phyloP scores from a whole-genome alignment of 2,888 invertebrate species.

The Nemapogon koenigi region DNA sequence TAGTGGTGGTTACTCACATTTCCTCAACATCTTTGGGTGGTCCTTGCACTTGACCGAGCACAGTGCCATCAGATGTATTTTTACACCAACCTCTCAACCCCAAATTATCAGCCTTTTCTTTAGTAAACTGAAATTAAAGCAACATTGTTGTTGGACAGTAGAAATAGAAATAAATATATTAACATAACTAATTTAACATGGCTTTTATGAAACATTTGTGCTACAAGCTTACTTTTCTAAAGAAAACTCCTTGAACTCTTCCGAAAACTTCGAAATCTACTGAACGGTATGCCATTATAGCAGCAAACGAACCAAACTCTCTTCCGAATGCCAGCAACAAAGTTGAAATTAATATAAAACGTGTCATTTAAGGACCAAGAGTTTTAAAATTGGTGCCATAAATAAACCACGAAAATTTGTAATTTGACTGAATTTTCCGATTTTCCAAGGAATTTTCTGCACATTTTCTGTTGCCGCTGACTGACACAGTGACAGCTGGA shows the following conservation, averaged over 20 bases:
- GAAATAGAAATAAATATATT: not conserved
- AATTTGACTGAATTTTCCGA: too few relatives aligned
- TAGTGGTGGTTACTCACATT: conserved; percentile 67
- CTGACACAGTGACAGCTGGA: too few relatives aligned
- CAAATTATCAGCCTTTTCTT: conserved; percentile 67
- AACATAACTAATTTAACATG: not conserved
- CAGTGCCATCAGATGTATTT: conserved; percentile 73
- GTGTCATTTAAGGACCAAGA: too few relatives aligned
- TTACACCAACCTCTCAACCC: conserved; percentile 76
- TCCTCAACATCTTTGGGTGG: conserved; percentile 58
- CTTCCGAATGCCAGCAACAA: too few relatives aligned
- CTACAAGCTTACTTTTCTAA: conserved; percentile 57
- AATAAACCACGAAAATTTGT: too few relatives aligned
- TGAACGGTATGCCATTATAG: conserved; percentile 29
- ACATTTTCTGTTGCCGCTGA: too few relatives aligned
- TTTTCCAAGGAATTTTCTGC: too few relatives aligned
- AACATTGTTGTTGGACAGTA: conserved; percentile 1
- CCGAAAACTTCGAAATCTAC: conserved; percentile 69
- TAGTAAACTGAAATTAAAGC: conserved; percentile 63
- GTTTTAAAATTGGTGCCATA: too few relatives aligned
- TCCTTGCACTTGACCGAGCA: conserved; percentile 73
- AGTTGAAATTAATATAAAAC: too few relatives aligned
- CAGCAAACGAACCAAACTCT: conserved; percentile 17
- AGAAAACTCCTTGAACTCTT: conserved; percentile 69
- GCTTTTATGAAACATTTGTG: not conserved